These are phyloP conservation scores for Zapus hudsonius DNA, from an alignment of 2,113 vertebrate species.

Conservation along the genomic window DNA sequence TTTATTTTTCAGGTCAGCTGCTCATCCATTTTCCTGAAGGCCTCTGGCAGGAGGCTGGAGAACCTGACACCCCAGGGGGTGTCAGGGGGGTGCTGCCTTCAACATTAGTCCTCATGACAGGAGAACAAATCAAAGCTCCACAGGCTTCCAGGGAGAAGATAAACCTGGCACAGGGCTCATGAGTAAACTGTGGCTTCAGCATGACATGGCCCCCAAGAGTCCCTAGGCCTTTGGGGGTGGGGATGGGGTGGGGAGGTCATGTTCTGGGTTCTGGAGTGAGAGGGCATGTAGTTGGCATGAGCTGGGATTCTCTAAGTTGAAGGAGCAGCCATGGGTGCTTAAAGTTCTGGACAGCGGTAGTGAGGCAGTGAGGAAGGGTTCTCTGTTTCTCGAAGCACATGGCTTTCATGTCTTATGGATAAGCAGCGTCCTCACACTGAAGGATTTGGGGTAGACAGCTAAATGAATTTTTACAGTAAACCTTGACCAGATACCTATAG, in stretches of 20 bases:
- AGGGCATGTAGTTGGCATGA: neutral
- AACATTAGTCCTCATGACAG: conserved; percentile 84
- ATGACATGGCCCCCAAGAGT: conserved; percentile 48
- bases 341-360: neutral
- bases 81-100: conserved; percentile 70
- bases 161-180: conserved; percentile 74
- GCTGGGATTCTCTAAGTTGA: neutral
- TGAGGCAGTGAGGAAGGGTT: neutral
- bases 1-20: conserved; percentile 85
- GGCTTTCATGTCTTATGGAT: neutral
- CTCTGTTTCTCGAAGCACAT: neutral
- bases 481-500: neutral
- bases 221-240: conserved; percentile 46
- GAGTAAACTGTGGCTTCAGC: conserved; percentile 25
- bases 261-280: neutral
- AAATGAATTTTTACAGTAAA: neutral
- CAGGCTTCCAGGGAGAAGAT: conserved; percentile 78
- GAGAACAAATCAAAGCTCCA: conserved; percentile 81
- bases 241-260: accelerated
- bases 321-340: neutral
- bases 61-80: conserved; percentile 49
- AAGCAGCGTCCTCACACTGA: neutral
- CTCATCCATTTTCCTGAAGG: conserved; percentile 83
- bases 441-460: neutral
- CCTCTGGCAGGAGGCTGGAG: conserved; percentile 65